Percentiles rank a stretch among this genome's conserved stretches.
Evolutionary conservation across 2,797 vertebrate genomes (phyloP).

Genomic region (Novumbra hubbsi): DNA sequence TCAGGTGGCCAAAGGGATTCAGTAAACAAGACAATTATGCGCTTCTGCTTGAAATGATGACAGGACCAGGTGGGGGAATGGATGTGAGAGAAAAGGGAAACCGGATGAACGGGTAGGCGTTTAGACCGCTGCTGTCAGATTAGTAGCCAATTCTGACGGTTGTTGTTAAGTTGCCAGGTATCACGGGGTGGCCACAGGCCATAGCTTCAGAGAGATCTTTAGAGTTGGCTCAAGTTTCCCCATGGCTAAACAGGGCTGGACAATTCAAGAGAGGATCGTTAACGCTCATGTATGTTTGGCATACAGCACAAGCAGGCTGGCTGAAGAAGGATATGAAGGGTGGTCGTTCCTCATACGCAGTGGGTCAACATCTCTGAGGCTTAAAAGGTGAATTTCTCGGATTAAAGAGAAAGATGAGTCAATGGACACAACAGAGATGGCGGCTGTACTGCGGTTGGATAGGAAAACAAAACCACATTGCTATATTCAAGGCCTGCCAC

Average conservation of each 20-base stretch:
- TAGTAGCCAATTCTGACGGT: neutral
- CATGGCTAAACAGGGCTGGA: neutral
- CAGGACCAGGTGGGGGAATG: constrained; percentile 63
- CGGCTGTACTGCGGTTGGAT: constrained; percentile 54
- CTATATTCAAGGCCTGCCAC: constrained; percentile 29
- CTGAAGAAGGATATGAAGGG: constrained; percentile 30
- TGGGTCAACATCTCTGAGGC: constrained; percentile 26
- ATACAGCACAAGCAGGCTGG: constrained; percentile 26
- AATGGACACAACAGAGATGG: constrained; percentile 28
- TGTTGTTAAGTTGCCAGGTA: neutral
- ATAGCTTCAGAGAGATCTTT: neutral
- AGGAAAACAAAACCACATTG: constrained; percentile 60
- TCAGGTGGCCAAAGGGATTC: constrained; percentile 62
- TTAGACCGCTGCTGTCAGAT: neutral
- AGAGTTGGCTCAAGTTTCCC: neutral
- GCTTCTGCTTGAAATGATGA: constrained; percentile 49
- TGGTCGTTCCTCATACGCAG: constrained; percentile 33
- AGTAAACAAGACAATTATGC: constrained; percentile 64
- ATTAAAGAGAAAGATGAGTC: constrained; percentile 15
- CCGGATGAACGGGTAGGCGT: neutral
- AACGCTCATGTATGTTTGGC: neutral
- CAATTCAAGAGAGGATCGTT: neutral
- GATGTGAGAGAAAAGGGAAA: neutral
- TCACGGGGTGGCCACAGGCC: no score
- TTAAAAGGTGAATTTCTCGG: neutral